phyloP scores from a whole-genome alignment of 2,888 invertebrate genomes.

The Deilephila elpenor region DNA sequence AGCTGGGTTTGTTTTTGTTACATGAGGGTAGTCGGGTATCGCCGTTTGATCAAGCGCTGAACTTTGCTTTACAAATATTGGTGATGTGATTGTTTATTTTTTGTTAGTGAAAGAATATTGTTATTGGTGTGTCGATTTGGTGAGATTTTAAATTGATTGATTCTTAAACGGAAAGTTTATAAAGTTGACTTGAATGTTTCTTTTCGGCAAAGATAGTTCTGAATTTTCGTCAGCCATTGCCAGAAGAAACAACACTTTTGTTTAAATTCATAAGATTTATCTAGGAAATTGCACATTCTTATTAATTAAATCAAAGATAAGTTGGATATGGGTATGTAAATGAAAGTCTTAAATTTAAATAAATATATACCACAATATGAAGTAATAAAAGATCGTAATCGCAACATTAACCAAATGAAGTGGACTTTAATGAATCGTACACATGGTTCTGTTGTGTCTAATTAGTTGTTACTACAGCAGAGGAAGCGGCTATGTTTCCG shows the following conservation, averaged over 20 bases:
- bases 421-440: not conserved
- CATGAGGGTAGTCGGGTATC: constrained; percentile 50
- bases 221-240: too few relatives aligned
- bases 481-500: constrained; percentile 3
- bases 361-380: too few relatives aligned
- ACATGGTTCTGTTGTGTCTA: not conserved
- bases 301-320: too few relatives aligned
- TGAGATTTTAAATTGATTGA: constrained; percentile 4
- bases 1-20: constrained; percentile 64
- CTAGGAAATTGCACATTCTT: too few relatives aligned
- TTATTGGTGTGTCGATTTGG: constrained; percentile 8
- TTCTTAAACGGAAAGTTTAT: not conserved
- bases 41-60: not conserved
- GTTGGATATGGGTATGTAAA: too few relatives aligned
- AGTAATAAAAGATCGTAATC: not conserved
- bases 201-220: too few relatives aligned
- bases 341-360: too few relatives aligned
- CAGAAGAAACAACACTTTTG: too few relatives aligned
- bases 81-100: not conserved
- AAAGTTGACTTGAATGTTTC: too few relatives aligned
- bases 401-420: not conserved
- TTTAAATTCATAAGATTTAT: too few relatives aligned
- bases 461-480: not conserved
- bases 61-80: constrained; percentile 6
- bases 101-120: constrained; percentile 12